Percentiles rank a stretch among this genome's conserved stretches.
phyloP scores from a whole-genome alignment of 2,888 invertebrate species.

The Anorthoa munda region DNA sequence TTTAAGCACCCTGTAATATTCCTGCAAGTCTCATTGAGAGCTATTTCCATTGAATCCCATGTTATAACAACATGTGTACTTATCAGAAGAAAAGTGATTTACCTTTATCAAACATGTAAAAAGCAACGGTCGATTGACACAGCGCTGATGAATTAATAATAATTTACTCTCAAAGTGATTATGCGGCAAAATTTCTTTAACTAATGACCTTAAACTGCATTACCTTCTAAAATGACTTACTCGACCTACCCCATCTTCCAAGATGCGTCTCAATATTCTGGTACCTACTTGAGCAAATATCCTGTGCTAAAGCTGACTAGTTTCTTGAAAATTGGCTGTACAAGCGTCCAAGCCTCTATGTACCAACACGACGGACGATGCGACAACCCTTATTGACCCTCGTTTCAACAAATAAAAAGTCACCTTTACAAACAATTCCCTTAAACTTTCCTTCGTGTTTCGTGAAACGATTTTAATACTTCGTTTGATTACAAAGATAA shows the following conservation, averaged over 20 bases:
- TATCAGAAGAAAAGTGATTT: no score
- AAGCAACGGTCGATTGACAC: constrained; percentile 28
- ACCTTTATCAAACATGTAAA: no score
- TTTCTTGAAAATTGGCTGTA: not conserved
- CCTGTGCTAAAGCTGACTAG: not conserved
- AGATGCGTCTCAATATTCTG: not conserved
- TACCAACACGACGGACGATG: not conserved
- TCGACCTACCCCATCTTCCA: no score
- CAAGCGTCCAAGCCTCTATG: not conserved
- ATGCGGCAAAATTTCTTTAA: constrained; percentile 5
- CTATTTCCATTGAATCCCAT: no score
- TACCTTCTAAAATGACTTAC: not conserved
- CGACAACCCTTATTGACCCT: constrained; percentile 1
- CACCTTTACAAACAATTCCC: constrained; percentile 9
- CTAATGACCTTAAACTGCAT: not conserved
- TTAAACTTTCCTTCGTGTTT: constrained; percentile 10
- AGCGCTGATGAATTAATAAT: constrained; percentile 37
- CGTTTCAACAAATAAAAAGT: constrained; percentile 1
- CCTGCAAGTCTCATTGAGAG: no score
- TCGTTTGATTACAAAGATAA: constrained; percentile 46
- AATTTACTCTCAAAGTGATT: constrained; percentile 11
- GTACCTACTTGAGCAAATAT: constrained; percentile 13
- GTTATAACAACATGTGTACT: no score
- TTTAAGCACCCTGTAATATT: no score
- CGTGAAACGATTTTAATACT: constrained; percentile 47